These are phyloP conservation scores for Drosophila koepferae DNA, from an alignment of 2,888 invertebrate species.

Conservation along the genomic window DNA sequence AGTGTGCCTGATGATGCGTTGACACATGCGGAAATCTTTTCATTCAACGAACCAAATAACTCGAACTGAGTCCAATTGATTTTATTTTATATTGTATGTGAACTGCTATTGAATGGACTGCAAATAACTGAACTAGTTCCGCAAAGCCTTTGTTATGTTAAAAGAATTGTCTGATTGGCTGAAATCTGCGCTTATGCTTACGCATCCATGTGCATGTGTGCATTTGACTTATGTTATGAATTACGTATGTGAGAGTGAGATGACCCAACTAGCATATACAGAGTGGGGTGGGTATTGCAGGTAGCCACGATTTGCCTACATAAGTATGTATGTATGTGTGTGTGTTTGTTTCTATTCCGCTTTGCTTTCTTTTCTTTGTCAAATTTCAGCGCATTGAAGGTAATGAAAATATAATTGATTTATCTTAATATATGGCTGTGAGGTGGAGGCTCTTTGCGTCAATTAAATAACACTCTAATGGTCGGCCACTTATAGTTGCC, in stretches of 20 bases:
- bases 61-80: conserved; percentile 10
- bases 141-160: neutral
- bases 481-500: conserved; percentile 8
- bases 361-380: neutral
- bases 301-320: too few relatives aligned
- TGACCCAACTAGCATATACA: neutral
- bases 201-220: neutral
- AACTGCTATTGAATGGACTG: neutral
- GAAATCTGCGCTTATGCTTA: neutral
- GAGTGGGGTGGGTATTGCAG: neutral
- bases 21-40: conserved; percentile 50
- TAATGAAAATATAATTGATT: neutral
- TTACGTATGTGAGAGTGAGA: conserved; percentile 2
- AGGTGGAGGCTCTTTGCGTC: neutral
- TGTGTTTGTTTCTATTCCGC: neutral
- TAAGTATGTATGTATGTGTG: neutral
- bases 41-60: conserved; percentile 30
- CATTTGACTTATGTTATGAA: too few relatives aligned
- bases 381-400: neutral
- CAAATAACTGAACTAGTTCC: conserved; percentile 7
- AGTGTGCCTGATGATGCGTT: conserved; percentile 39
- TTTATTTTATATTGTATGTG: conserved; percentile 28
- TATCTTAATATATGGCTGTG: neutral
- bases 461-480: conserved; percentile 47
- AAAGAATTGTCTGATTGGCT: neutral